These are phyloP conservation scores for Cyphomyrmex costatus DNA, from an alignment of 1,140 invertebrate species.

Conservation along the genomic window DNA sequence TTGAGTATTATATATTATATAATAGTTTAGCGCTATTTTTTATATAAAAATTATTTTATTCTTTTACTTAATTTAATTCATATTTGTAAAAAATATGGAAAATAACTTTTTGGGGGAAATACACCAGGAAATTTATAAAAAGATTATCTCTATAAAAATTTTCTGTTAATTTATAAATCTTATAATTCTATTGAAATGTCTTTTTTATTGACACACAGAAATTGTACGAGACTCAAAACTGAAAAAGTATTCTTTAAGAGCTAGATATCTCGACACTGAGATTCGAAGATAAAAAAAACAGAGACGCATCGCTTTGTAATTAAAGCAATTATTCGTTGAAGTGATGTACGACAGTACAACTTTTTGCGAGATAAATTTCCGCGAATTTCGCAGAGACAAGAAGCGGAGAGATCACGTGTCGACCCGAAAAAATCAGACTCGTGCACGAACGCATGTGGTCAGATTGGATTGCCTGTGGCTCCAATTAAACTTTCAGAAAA, in stretches of 20 bases:
- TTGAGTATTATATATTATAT: not conserved
- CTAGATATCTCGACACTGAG: not conserved
- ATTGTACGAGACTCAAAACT: not conserved
- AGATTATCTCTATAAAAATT: not conserved
- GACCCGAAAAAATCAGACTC: conserved; percentile 2
- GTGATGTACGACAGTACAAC: not conserved
- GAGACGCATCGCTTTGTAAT: not conserved
- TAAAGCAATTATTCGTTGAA: conserved; percentile 19
- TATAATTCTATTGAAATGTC: not conserved
- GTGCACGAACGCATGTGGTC: conserved; percentile 4
- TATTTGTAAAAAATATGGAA: too few relatives aligned
- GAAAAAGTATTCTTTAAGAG: not conserved
- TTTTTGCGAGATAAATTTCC: conserved; percentile 36
- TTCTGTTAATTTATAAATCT: conserved; percentile 13
- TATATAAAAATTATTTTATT: not conserved
- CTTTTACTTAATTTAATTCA: not conserved
- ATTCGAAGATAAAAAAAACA: not conserved
- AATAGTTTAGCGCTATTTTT: not conserved
- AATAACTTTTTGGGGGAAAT: too few relatives aligned
- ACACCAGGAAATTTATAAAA: not conserved
- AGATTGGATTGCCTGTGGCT: conserved; percentile 30
- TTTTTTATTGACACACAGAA: not conserved
- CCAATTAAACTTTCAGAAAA: conserved; percentile 63
- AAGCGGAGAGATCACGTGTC: not conserved
- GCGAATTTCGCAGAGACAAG: not conserved